A percentile compares a stretch with the other conserved stretches of the same genome.
phyloP scores from a whole-genome alignment of 1,140 invertebrate genomes.

The Sarcophaga peregrina region DNA sequence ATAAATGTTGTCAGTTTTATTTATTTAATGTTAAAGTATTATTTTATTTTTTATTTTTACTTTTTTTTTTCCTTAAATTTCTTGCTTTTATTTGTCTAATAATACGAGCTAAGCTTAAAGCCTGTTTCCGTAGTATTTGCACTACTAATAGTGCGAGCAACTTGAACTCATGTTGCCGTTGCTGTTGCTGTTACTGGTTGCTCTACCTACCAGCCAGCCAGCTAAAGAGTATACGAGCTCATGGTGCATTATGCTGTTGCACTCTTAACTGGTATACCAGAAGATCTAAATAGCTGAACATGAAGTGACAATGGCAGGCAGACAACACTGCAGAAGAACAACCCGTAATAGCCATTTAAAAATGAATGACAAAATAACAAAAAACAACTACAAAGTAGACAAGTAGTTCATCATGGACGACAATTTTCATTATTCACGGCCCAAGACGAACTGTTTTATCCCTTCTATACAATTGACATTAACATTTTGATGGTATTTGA shows the following conservation, averaged over 20 bases:
- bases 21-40: constrained; percentile 35
- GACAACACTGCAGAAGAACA: not conserved
- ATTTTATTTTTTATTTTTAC: not conserved
- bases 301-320: constrained; percentile 20
- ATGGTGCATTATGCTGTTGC: constrained; percentile 11
- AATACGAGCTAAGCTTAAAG: not conserved
- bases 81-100: constrained; percentile 4
- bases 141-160: constrained; percentile 22
- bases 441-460: too few species aligned
- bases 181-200: not conserved
- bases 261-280: constrained; percentile 22
- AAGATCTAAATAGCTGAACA: constrained; percentile 38
- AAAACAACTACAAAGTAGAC: too few species aligned
- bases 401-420: too few species aligned
- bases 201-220: too few species aligned
- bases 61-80: not conserved
- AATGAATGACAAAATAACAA: not conserved
- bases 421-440: too few species aligned
- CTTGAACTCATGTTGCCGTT: not conserved
- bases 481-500: too few species aligned
- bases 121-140: not conserved
- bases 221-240: not conserved
- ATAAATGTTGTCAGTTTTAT: constrained; percentile 13
- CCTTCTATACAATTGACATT: too few species aligned
- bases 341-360: not conserved